Conservation (phyloP, 1,140 invertebrate genomes). For the Goniozus legneri region DNA sequence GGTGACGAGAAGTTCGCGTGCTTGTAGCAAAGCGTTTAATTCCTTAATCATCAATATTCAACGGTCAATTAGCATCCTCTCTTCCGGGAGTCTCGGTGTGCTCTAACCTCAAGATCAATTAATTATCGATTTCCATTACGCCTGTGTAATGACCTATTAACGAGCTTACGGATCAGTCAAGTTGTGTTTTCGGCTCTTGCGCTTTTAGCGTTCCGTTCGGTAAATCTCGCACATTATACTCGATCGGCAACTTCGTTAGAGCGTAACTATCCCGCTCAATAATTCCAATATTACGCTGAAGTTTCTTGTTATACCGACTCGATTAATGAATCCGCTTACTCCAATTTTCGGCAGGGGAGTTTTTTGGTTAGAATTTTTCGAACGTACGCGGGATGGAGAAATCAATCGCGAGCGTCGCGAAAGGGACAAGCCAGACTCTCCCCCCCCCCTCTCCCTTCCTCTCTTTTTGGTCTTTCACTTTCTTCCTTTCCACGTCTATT, state of each 20-base stretch:
- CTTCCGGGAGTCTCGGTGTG: slow-evolving; percentile 8
- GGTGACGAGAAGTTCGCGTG: too few relatives aligned
- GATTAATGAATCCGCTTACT: too few relatives aligned
- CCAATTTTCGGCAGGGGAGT: too few relatives aligned
- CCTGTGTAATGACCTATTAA: slow-evolving; percentile 33
- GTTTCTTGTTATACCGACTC: too few relatives aligned
- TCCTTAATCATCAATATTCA: slow-evolving; percentile 38
- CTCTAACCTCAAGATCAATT: slow-evolving; percentile 28
- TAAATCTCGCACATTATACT: too few relatives aligned
- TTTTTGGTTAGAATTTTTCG: too few relatives aligned
- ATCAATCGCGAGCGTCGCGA: slow-evolving; percentile 17
- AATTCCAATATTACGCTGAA: too few relatives aligned
- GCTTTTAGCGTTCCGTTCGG: too few relatives aligned
- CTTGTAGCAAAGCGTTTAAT: slow-evolving; percentile 23
- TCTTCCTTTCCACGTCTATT: neutral
- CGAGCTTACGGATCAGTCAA: too few relatives aligned
- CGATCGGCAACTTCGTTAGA: too few relatives aligned
- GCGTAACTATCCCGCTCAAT: too few relatives aligned
- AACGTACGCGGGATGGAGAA: slow-evolving; percentile 17
- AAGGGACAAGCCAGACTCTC: slow-evolving; percentile 1
- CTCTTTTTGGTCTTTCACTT: neutral
- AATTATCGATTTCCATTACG: slow-evolving; percentile 41
- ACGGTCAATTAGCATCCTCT: slow-evolving; percentile 33
- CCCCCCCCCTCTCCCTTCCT: neutral
- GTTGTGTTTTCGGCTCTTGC: too few relatives aligned